Evolutionary conservation across 1,140 invertebrate genomes (phyloP).

Genomic region (Drosophila takahashii): DNA sequence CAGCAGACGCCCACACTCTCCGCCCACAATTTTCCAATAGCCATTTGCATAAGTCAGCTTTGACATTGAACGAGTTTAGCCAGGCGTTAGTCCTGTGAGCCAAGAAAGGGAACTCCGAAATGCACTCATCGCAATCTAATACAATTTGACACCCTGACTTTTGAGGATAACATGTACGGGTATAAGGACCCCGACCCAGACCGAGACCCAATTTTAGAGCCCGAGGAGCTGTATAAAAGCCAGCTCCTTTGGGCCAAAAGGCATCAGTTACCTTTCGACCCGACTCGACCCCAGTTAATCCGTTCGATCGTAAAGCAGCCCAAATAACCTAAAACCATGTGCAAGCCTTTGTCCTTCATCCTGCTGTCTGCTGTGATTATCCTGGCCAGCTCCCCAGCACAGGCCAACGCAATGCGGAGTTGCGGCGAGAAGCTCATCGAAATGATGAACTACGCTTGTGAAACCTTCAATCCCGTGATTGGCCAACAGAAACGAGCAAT

Average conservation of each 20-base stretch:
- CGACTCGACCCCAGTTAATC: conserved; percentile 15
- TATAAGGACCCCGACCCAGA: not conserved
- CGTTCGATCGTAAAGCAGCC: conserved; percentile 14
- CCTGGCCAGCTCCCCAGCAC: conserved; percentile 12
- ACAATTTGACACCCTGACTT: conserved; percentile 59
- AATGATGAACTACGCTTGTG: conserved; percentile 39
- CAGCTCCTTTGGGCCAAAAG: conserved; percentile 3
- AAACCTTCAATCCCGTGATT: conserved; percentile 42
- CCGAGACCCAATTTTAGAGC: conserved; percentile 10
- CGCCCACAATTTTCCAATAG: conserved; percentile 11
- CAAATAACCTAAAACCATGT: conserved; percentile 17
- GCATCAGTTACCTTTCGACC: conserved; percentile 59
- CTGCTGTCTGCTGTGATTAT: conserved; percentile 8
- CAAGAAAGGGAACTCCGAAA: conserved; percentile 12
- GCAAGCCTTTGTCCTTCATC: conserved; percentile 4
- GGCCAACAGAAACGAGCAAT: conserved; percentile 48
- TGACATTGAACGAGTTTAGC: conserved; percentile 80
- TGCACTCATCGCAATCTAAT: conserved; percentile 73
- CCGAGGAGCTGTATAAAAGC: conserved; percentile 61
- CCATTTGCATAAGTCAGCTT: conserved; percentile 78
- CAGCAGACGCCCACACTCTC: conserved; percentile 28
- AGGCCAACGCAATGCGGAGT: conserved; percentile 47
- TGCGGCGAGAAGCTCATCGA: conserved; percentile 34
- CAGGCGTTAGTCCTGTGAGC: conserved; percentile 22
- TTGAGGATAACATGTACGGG: conserved; percentile 23